Base-by-base conservation (phyloP, 2,888 invertebrate species). In the Mimumesa dahlbomi region DNA sequence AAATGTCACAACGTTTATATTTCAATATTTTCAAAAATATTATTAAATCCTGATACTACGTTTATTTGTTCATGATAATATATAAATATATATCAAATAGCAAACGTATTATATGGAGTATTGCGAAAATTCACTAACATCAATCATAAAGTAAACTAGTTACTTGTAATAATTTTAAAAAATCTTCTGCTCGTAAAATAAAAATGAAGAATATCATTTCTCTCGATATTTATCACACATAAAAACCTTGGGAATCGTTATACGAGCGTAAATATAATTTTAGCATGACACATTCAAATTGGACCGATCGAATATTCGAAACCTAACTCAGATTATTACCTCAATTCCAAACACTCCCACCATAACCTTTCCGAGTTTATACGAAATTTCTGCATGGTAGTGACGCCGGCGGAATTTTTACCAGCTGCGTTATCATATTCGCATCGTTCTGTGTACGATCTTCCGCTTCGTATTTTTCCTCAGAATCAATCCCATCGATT, bases 361-460 rank as follows among this genome's bases (percentile, higher is more conserved):
- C 38, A 59, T 59, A 69, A 59, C 43, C n/a, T 54, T 25, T 45
- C 16, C 1, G 21, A 46, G 48, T 70, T 68, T 62, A 62, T 31
- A 46, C 9, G 52, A 53, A 52, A 18, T 56, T 56, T 52, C 29
- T 46, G 25, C 34, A 25, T 36, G 14, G 5, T 7, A 25, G 49
- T 31, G 42, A 56, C 46, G 70, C 58, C 50, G 19, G 7, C 29
- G 19, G 61, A 70, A 70, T 68, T 70, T 70, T 62, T 61, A 66
- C n/a, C 48, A 57, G 31, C 22, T n/a, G 22, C 22, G 61, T 70
- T 70, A 68, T 56, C 56, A 62, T 67, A 50, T 31, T 7, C 18
- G 13, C 36, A 25, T 22, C 38, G 49, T 53, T 49, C 34, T 38
- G 25, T 49, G 49, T 43, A 36, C 29, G 34, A 50, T 31, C 40